phyloP scores from a whole-genome alignment of 1,140 invertebrate species.

The Pseudomyrmex gracilis region DNA sequence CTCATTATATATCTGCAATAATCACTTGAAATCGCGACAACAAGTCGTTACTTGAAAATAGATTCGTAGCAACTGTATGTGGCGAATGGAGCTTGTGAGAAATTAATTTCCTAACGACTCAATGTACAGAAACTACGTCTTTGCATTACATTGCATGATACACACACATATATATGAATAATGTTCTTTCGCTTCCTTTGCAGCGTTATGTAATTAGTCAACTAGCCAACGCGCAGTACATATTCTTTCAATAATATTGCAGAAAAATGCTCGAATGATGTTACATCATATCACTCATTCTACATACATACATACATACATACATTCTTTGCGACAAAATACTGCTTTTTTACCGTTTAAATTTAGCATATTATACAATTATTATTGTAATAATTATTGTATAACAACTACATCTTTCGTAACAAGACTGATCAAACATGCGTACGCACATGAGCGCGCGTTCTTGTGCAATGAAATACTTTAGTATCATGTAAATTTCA shows the following conservation, averaged over 20 bases:
- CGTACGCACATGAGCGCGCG: background rate
- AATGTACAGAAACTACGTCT: slow-evolving; percentile 53
- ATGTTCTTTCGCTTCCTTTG: slow-evolving; percentile 65
- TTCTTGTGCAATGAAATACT: background rate
- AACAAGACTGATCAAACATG: background rate
- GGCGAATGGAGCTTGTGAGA: too few species aligned
- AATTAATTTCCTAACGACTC: background rate
- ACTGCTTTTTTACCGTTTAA: background rate
- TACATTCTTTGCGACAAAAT: background rate
- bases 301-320: background rate
- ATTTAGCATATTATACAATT: background rate
- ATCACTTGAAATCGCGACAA: too few species aligned
- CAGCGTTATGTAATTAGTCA: slow-evolving; percentile 66
- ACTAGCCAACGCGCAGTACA: slow-evolving; percentile 38
- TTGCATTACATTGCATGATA: slow-evolving; percentile 51
- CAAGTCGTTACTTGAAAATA: too few species aligned
- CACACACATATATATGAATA: slow-evolving; percentile 6
- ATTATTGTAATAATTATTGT: background rate
- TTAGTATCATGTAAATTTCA: background rate
- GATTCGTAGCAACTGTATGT: too few species aligned
- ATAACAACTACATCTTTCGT: background rate
- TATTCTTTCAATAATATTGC: slow-evolving; percentile 30
- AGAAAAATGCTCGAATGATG: slow-evolving; percentile 11
- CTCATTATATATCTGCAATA: too few species aligned
- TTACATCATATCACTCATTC: background rate